These are phyloP conservation scores for Nasonovia ribisnigri DNA, from an alignment of 2,888 invertebrate genomes.

Conservation along the genomic window DNA sequence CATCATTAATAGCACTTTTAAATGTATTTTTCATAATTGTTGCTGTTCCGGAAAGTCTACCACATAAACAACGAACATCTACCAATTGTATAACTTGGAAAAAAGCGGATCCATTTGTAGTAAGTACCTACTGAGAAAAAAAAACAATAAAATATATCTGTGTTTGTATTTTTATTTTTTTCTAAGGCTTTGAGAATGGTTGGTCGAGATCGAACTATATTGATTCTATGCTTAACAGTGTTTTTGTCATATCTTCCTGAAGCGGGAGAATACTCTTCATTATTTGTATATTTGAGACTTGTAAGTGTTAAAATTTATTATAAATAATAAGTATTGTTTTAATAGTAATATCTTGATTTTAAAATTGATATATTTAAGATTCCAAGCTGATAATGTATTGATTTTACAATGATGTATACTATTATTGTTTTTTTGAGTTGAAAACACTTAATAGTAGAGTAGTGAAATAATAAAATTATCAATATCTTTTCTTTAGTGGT, in stretches of 20 bases:
- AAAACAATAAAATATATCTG: not conserved
- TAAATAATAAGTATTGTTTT: not conserved
- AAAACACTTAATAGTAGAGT: no score
- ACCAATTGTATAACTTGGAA: conserved; percentile 95
- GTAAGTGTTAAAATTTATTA: conserved; percentile 71
- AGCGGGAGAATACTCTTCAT: conserved; percentile 98
- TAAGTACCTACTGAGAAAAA: conserved; percentile 70
- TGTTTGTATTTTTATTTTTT: conserved; percentile 51
- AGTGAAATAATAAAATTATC: no score
- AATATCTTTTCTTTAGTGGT: no score
- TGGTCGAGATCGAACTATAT: conserved; percentile 93
- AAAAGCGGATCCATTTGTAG: conserved; percentile 97
- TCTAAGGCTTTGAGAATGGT: conserved; percentile 85
- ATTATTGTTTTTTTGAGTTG: no score
- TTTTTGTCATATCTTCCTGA: conserved; percentile 98
- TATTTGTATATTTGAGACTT: conserved; percentile 98
- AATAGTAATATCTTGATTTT: not conserved
- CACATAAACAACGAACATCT: conserved; percentile 87
- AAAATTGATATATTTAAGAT: not conserved
- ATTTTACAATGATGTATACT: not conserved
- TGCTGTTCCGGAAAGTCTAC: conserved; percentile 97
- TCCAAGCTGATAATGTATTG: not conserved
- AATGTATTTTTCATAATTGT: conserved; percentile 99
- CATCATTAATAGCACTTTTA: conserved; percentile 93
- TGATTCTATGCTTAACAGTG: conserved; percentile 97